phyloP scores from a whole-genome alignment of 2,113 vertebrate species.

The Aldabrachelys gigantea region DNA sequence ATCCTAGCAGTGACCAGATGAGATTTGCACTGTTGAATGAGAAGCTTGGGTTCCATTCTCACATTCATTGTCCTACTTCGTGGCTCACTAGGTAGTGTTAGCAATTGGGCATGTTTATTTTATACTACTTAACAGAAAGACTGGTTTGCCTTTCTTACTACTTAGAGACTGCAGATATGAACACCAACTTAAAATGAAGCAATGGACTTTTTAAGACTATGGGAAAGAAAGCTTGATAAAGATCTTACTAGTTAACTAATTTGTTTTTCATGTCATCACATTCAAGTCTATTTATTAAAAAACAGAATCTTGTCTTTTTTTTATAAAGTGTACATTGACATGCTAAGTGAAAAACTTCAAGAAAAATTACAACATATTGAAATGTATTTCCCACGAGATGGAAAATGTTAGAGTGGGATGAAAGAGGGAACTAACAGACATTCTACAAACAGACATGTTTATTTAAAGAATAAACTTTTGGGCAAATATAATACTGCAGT shows the following conservation, averaged over 20 bases:
- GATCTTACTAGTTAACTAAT: slow-evolving; percentile 20
- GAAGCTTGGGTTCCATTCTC: background rate
- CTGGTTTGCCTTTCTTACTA: background rate
- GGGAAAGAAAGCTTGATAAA: slow-evolving; percentile 43
- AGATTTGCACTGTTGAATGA: background rate
- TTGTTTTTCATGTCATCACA: slow-evolving; percentile 56
- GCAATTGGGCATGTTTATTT: slow-evolving; percentile 19
- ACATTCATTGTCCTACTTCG: background rate
- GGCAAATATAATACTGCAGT: slow-evolving; percentile 66
- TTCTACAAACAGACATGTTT: slow-evolving; percentile 71
- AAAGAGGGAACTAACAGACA: slow-evolving; percentile 74
- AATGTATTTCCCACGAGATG: slow-evolving; percentile 80
- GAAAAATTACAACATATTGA: slow-evolving; percentile 76
- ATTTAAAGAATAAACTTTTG: slow-evolving; percentile 77
- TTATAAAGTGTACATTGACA: slow-evolving; percentile 61
- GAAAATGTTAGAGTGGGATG: slow-evolving; percentile 75
- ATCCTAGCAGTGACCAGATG: background rate
- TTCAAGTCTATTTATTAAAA: slow-evolving; percentile 52
- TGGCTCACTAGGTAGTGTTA: slow-evolving; percentile 19
- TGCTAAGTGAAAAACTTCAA: slow-evolving; percentile 67
- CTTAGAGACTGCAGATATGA: slow-evolving; percentile 34
- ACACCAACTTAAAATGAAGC: slow-evolving; percentile 27
- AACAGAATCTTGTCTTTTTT: slow-evolving; percentile 22
- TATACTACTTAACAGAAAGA: background rate
- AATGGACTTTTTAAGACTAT: slow-evolving; percentile 23